Conservation (phyloP, 2,113 vertebrate genomes). For the Labeo rohita region DNA sequence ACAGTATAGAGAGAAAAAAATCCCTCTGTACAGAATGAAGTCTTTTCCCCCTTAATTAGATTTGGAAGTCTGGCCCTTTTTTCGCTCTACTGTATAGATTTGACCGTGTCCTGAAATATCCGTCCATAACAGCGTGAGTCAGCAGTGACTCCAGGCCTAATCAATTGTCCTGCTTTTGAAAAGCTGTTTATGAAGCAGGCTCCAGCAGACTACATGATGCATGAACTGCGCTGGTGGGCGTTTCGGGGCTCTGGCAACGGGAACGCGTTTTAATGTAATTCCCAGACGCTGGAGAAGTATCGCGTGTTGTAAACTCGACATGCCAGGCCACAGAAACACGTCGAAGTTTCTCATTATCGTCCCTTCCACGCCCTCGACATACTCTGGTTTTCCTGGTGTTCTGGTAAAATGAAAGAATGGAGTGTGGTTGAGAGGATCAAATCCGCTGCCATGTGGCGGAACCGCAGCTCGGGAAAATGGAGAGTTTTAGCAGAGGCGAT, state of each 20-base stretch:
- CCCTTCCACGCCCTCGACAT: constrained; percentile 57
- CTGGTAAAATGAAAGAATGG: constrained; percentile 58
- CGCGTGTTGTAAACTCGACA: constrained; percentile 57
- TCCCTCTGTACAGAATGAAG: background rate
- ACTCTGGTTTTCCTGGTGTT: constrained; percentile 63
- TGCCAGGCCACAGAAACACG: constrained; percentile 53
- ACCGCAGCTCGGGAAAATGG: constrained; percentile 59
- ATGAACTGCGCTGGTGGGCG: constrained; percentile 60
- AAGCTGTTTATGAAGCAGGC: constrained; percentile 67
- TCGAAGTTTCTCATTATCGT: constrained; percentile 54
- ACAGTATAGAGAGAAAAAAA: background rate
- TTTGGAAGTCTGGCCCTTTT: constrained; percentile 43
- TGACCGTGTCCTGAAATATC: constrained; percentile 65
- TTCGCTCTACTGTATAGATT: constrained; percentile 58
- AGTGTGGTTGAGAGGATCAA: constrained; percentile 64
- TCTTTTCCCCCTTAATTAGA: constrained; percentile 1
- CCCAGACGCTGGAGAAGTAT: constrained; percentile 60
- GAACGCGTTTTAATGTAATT: constrained; percentile 62
- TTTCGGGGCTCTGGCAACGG: constrained; percentile 54
- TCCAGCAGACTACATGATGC: constrained; percentile 58
- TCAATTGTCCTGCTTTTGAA: constrained; percentile 72
- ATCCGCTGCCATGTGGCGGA: constrained; percentile 61
- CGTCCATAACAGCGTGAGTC: constrained; percentile 65
- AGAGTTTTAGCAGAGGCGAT: constrained; percentile 67
- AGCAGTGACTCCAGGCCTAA: constrained; percentile 72